A percentile compares a stretch with the other conserved stretches of the same genome.
phyloP scores from a whole-genome alignment of 2,113 vertebrate genomes.

The Macrotus californicus region DNA sequence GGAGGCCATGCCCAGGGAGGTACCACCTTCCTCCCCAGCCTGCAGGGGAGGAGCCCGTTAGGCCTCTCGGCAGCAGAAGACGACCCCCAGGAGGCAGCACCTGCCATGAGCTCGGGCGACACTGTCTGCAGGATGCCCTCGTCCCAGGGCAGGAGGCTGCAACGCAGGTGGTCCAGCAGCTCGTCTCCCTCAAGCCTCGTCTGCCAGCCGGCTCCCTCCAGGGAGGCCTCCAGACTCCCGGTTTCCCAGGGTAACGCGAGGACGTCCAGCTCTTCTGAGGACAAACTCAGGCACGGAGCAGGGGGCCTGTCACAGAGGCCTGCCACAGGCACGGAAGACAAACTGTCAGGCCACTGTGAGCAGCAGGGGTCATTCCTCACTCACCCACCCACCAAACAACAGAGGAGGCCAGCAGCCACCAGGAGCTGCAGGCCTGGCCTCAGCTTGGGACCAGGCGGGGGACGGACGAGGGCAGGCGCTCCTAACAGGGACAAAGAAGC shows the following conservation, averaged over 20 bases:
- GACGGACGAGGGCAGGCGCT: rapidly evolving
- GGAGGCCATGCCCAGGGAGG: not conserved
- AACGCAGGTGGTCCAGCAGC: constrained; percentile 69
- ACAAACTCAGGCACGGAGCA: constrained; percentile 63
- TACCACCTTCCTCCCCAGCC: not conserved
- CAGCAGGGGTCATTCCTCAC: rapidly evolving
- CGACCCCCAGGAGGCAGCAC: constrained; percentile 61
- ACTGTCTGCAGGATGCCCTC: constrained; percentile 79
- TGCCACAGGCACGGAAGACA: constrained; percentile 49
- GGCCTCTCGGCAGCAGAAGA: not conserved
- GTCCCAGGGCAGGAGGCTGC: constrained; percentile 83
- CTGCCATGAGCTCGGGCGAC: constrained; percentile 83
- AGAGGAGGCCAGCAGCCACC: rapidly evolving
- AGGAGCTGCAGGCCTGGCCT: not conserved
- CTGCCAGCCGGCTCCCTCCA: not conserved
- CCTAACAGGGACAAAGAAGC: rapidly evolving
- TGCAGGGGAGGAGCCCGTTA: not conserved
- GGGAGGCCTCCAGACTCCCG: not conserved
- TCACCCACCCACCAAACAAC: rapidly evolving
- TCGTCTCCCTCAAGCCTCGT: constrained; percentile 16
- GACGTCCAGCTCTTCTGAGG: not conserved
- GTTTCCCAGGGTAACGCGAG: constrained; percentile 44
- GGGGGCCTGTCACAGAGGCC: constrained; percentile 80
- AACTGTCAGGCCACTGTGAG: not conserved
- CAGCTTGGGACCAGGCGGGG: rapidly evolving